Conservation (phyloP, 2,797 vertebrate species). For the Eupleurogrammus muticus region DNA sequence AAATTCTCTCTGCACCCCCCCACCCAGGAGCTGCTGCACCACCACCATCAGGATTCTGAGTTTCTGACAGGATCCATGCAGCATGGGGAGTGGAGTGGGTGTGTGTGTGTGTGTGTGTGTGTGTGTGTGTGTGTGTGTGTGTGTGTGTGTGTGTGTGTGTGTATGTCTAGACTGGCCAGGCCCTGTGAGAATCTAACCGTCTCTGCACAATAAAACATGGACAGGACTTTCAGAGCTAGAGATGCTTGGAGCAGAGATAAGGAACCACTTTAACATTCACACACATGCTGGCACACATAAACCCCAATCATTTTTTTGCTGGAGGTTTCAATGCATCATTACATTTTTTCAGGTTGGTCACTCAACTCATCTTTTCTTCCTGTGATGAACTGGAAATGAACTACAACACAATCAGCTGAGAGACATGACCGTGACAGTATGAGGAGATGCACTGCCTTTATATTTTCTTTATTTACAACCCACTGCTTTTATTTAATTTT, state of each 20-base stretch:
- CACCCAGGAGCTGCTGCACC: conserved; percentile 22
- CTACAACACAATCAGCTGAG: conserved; percentile 47
- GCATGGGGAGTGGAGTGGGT: conserved; percentile 22
- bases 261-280: conserved; percentile 57
- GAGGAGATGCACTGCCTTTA: conserved; percentile 48
- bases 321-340: conserved; percentile 66
- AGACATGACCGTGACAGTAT: conserved; percentile 51
- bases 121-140: neutral
- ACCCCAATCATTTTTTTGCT: no score
- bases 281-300: conserved; percentile 11
- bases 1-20: conserved; percentile 24
- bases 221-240: conserved; percentile 77
- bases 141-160: conserved; percentile 37
- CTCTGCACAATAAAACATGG: conserved; percentile 81
- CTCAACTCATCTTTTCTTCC: conserved; percentile 58
- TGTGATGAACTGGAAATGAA: conserved; percentile 55
- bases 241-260: conserved; percentile 74
- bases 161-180: conserved; percentile 68
- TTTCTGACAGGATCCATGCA: conserved; percentile 21
- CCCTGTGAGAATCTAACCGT: conserved; percentile 62
- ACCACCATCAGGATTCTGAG: conserved; percentile 1
- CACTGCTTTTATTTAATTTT: conserved; percentile 42
- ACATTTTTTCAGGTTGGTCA: conserved; percentile 69
- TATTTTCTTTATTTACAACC: conserved; percentile 26
- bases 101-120: conserved; percentile 5